Conservation (phyloP, 1,140 invertebrate species). For the Nautilus pompilius region DNA sequence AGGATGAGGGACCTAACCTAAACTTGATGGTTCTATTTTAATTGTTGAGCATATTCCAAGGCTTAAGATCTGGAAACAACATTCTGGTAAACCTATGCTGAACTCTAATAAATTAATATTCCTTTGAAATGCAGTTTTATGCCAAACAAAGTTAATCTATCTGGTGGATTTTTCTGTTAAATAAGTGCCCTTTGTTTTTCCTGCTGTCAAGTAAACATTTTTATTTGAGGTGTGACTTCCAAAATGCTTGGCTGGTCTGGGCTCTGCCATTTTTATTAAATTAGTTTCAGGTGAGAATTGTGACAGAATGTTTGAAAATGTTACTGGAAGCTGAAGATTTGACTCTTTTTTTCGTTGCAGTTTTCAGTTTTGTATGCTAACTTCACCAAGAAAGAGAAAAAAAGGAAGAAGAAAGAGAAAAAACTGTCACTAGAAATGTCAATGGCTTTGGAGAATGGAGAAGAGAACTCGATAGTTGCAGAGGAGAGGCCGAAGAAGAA, state of each 20-base stretch:
- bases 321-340: not conserved
- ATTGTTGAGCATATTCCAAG: no score
- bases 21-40: no score
- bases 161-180: no score
- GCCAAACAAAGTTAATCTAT: no score
- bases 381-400: slow-evolving; percentile 43
- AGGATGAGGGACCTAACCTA: no score
- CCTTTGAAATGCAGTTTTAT: no score
- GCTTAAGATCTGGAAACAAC: no score
- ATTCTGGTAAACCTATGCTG: no score
- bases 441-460: not conserved
- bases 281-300: not conserved
- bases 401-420: slow-evolving; percentile 27
- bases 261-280: not conserved
- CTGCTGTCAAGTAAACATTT: not conserved
- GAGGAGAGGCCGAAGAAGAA: not conserved
- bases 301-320: not conserved
- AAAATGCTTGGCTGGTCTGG: not conserved
- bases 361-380: slow-evolving; percentile 39
- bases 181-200: not conserved
- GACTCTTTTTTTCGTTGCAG: slow-evolving; percentile 28
- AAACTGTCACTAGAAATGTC: slow-evolving; percentile 6
- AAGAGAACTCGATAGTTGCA: not conserved
- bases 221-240: not conserved
- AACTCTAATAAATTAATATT: no score